Evolutionary conservation across 2,113 vertebrate genomes (phyloP).

Genomic region (Chaetura pelagica): DNA sequence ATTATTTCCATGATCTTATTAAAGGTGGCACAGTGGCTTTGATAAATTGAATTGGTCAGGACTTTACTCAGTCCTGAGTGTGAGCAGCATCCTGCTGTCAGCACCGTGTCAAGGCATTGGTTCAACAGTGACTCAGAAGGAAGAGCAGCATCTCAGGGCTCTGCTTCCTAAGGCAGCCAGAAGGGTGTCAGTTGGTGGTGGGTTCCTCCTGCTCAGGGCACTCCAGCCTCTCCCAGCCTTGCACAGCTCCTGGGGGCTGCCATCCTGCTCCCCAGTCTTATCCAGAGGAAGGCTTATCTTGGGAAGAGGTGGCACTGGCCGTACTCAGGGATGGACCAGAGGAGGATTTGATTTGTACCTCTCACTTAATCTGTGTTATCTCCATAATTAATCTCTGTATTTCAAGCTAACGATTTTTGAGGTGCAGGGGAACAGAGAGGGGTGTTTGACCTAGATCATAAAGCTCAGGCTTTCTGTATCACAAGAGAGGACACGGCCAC

Average conservation of each 20-base stretch:
- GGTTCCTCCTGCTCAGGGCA: neutral
- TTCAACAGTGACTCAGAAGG: neutral
- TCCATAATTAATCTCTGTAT: slow-evolving; percentile 41
- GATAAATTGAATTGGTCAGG: neutral
- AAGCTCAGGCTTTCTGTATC: neutral
- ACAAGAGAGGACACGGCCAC: neutral
- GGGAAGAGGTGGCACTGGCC: neutral
- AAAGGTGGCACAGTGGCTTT: neutral
- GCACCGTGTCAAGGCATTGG: neutral
- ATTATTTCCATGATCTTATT: neutral
- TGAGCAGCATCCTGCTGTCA: neutral
- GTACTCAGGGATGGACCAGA: neutral
- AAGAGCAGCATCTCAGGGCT: neutral
- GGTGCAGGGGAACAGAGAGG: neutral
- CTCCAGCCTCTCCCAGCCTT: neutral
- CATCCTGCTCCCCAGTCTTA: neutral
- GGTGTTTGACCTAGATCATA: neutral
- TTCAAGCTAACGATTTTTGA: slow-evolving; percentile 35
- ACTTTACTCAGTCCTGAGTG: neutral
- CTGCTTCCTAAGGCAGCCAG: neutral
- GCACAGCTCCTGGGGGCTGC: neutral
- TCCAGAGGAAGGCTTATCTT: neutral
- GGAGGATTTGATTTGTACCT: neutral
- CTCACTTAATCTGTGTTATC: slow-evolving; percentile 24
- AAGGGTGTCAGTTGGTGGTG: neutral